These are phyloP conservation scores for Perdita meconis DNA, from an alignment of 2,888 invertebrate genomes.

Conservation along the genomic window DNA sequence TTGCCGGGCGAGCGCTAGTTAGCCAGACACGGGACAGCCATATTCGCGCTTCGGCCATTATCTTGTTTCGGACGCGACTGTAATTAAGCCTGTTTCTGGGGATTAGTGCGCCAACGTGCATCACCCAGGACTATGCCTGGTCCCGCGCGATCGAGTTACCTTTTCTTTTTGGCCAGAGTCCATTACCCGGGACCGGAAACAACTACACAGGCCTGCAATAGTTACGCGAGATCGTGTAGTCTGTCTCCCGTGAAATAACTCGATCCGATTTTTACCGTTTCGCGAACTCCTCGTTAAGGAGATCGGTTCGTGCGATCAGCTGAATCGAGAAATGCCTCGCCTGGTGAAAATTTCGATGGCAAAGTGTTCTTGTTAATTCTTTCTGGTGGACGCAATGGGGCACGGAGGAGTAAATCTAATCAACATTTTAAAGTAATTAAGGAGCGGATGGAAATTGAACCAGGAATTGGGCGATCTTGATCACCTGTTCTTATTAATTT, in stretches of 20 bases:
- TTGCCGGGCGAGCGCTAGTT: conserved; percentile 79
- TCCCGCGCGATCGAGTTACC: conserved; percentile 25
- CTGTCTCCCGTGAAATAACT: conserved; percentile 1
- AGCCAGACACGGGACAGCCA: conserved; percentile 80
- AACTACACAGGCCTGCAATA: conserved; percentile 21
- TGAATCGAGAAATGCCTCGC: background rate
- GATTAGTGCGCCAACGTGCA: conserved; percentile 68
- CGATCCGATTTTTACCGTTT: conserved; percentile 5
- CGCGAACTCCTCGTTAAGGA: background rate
- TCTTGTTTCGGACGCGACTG: conserved; percentile 76
- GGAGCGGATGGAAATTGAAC: background rate
- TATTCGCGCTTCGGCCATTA: conserved; percentile 76
- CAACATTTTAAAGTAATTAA: background rate
- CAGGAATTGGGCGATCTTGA: background rate
- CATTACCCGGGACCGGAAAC: conserved; percentile 49
- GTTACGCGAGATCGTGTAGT: conserved; percentile 24
- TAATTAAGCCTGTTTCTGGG: conserved; percentile 82
- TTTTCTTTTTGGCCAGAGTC: conserved; percentile 57
- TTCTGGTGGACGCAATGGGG: background rate
- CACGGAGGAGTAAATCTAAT: background rate
- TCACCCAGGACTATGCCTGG: conserved; percentile 40
- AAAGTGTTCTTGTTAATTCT: too few relatives aligned
- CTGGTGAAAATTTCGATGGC: too few relatives aligned
- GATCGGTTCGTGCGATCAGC: background rate
- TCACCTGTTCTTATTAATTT: background rate